Evolutionary conservation across 2,888 invertebrate genomes (phyloP), one percentile per base, ranked within the genome.

Genomic region (Calameuta pallipes): DNA sequence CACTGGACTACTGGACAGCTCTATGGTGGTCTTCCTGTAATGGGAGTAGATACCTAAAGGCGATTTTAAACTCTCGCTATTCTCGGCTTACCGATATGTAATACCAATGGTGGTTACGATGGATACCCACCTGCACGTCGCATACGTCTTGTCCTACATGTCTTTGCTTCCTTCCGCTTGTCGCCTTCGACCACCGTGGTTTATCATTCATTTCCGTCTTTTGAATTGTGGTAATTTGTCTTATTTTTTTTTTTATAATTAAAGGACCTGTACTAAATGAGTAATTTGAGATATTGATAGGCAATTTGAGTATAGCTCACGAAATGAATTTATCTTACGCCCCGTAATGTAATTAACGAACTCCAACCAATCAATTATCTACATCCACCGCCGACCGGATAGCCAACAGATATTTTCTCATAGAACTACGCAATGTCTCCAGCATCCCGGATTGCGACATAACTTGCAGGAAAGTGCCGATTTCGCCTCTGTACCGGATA

Each of bases 401-500:
- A 23, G 23, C 56, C 56, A 56, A 23, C 56, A 23, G 23, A 56
- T 56, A 56, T 56, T 56, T 56, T 56, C 56, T 56, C 56, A 23
- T 23, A 56, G 56, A 23, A 9, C 75, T n/a, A 73, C 76, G 80
- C 69, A 74, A 70, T 69, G 76, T 23, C 9, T 56, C 73, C 78
- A 75, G 85, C 82, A 84, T 85, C 85, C 80, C 77, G 76, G 35
- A 15, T 84, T 85, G 76, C 80, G 82, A 82, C 81, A 84, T 79
- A 75, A 36, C 35, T 77, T 35, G 76, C 85, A 85, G 85, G 85
- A 87, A 87, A 88, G 84, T 84, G 80, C 79, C 82, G 85, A 86
- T 87, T 87, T 86, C 82, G 82, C 82, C 75, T 78, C 74, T 79
- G 78, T 80, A 80, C 87, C 88, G 89, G 89, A 90, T 87, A 88